Evolutionary conservation across 2,888 invertebrate genomes (phyloP), one percentile per base, ranked within the genome.

Genomic region (Syrista parreyssii): DNA sequence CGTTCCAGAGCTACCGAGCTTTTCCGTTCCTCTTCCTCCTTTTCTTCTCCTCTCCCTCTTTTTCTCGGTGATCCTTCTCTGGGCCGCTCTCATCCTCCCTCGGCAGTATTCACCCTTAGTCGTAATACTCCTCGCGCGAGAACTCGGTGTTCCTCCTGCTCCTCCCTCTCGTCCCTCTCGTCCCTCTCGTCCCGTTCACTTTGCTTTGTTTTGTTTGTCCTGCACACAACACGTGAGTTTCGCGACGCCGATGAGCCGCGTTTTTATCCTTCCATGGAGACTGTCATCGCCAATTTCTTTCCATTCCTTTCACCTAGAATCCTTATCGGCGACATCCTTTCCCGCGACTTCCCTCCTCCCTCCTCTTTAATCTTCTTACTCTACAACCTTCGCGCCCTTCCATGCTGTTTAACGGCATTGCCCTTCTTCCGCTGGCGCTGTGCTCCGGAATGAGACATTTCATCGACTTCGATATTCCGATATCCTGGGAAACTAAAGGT

Each of bases 151-250:
- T 78, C 78, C 78, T 81, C 78, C 76, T 79, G 74, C 79, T 78
- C 79, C 78, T 83, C 79, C 77, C 76, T 74, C 74, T 81, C 79
- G 76, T 77, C 75, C 79, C 77, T 73, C 78, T 72, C 71, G 74
- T 77, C 69, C 74, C 76, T 78, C 75, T 79, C 74, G 76, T 79
- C 79, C 77, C 77, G 78, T 77, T 80, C 75, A 73, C 78, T 68
- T 36, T 72, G 78, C 34, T 76, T 31, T 79, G 77, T 79, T 77
- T 82, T 82, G 80, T 81, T 83, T 82, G 79, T 80, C 78, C 79
- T 79, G 79, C 80, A 81, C 80, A 81, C 79, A 80, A 83, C 81
- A 79, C 40, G 40, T 40, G 4, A 40, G 77, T 81, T 75, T 74
- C 73, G 75, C 71, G 72, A 31, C 32, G 69, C 69, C 12, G 32